Evolutionary conservation across 1,140 invertebrate genomes (phyloP), one percentile per base, ranked within the genome.

Genomic region (Eufriesea mexicana): DNA sequence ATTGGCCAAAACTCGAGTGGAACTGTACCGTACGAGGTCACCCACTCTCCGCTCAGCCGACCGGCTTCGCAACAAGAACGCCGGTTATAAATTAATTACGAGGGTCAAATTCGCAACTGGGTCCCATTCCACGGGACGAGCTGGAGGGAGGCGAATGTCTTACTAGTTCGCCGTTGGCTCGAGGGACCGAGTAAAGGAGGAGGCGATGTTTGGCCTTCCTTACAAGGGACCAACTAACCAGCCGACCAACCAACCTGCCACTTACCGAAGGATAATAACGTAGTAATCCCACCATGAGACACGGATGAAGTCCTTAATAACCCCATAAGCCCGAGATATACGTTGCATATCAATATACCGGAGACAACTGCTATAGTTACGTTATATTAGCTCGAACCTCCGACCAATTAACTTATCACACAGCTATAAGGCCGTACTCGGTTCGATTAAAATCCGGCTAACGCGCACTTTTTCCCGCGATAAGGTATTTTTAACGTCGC

Each of bases 261-360:
- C 92, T 93, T 93, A 93, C 91, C 90, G 66, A 91, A 89, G 89
- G 92, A 93, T 93, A 92, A 94, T 94, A 94, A 94, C 91, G 90
- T 91, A 91, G 90, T 94, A 93, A 94, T 93, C 92, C 91, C 86
- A 77, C 91, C 87, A 85, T 86, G 90, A 91, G 91, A 92, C 91
- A 91, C 89, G 90, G 91, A 92, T 91, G 91, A 91, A 91, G 88
- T 89, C 88, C 88, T 89, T 89, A 87, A 89, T 89, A 89, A 89
- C 88, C 88, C 87, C 61, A 89, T 89, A 89, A 89, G 84, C 88
- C 85, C 84, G 57, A 84, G 85, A 89, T 89, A 83, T 89, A 89
- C 86, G 87, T 77, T 83, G 87, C 87, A 78, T 89, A 89, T 89
- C 88, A 82, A 89, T 86, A 89, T 85, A 88, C 62, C 79, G 47